Evolutionary conservation across 1,140 invertebrate species (phyloP).

Genomic region (Aphis gossypii): DNA sequence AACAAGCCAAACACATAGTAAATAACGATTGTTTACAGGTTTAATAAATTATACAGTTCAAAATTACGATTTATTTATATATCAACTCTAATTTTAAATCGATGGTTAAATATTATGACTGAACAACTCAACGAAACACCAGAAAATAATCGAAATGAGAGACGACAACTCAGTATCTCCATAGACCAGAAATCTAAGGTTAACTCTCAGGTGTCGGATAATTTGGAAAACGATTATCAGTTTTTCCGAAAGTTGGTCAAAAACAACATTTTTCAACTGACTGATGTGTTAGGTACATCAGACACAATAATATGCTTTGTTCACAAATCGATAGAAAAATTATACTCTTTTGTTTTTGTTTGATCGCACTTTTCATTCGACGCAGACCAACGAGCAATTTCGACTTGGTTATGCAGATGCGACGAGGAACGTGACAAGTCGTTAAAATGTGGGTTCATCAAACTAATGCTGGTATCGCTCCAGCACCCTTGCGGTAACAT

Average conservation of each 20-base stretch:
- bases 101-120: neutral
- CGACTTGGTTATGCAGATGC: neutral
- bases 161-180: neutral
- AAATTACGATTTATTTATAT: neutral
- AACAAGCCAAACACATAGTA: neutral
- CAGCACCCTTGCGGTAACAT: neutral
- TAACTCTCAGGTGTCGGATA: neutral
- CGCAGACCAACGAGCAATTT: neutral
- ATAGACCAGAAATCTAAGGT: neutral
- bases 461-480: neutral
- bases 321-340: too few relatives aligned
- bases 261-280: neutral
- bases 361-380: neutral
- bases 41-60: neutral
- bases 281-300: neutral
- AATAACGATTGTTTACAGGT: neutral
- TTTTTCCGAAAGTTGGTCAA: neutral
- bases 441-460: neutral
- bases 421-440: neutral
- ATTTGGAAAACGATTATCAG: neutral
- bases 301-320: neutral
- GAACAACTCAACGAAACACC: neutral
- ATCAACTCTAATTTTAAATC: neutral
- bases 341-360: neutral
- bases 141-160: neutral